These are phyloP conservation scores for Kradibia gibbosae DNA, from an alignment of 1,140 invertebrate genomes.

Conservation along the genomic window DNA sequence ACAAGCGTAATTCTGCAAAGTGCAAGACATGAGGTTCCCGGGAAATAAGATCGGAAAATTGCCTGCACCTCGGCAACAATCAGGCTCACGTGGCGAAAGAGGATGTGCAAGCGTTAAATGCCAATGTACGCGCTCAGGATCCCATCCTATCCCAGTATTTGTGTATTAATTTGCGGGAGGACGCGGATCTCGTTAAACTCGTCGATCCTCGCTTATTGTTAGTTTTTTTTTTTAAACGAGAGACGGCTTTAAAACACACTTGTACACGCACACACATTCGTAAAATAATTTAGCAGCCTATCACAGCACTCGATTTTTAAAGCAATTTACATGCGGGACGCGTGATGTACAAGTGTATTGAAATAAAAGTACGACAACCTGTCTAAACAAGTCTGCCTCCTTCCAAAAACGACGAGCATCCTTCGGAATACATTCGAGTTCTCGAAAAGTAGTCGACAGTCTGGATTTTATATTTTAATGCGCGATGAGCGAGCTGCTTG, in stretches of 20 bases:
- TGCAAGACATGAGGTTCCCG: background rate
- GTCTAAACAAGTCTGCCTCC: background rate
- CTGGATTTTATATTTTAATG: no score
- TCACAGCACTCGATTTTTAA: background rate
- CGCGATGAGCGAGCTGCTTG: no score
- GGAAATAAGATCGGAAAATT: background rate
- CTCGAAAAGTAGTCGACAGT: background rate
- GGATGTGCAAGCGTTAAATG: no score
- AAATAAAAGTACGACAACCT: background rate
- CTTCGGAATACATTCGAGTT: background rate
- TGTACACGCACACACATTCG: background rate
- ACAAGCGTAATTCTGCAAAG: background rate
- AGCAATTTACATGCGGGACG: background rate
- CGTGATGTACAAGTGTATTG: background rate
- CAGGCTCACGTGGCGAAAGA: no score
- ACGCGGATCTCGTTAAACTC: background rate
- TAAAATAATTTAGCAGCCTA: background rate
- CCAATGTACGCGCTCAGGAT: no score
- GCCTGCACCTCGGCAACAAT: no score
- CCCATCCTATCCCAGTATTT: background rate
- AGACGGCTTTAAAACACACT: no score
- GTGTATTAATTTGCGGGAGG: background rate
- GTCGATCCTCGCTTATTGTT: no score
- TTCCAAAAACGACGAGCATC: background rate
- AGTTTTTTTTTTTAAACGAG: no score